Conservation (phyloP, 2,888 invertebrate species). For the Acronicta alni region DNA sequence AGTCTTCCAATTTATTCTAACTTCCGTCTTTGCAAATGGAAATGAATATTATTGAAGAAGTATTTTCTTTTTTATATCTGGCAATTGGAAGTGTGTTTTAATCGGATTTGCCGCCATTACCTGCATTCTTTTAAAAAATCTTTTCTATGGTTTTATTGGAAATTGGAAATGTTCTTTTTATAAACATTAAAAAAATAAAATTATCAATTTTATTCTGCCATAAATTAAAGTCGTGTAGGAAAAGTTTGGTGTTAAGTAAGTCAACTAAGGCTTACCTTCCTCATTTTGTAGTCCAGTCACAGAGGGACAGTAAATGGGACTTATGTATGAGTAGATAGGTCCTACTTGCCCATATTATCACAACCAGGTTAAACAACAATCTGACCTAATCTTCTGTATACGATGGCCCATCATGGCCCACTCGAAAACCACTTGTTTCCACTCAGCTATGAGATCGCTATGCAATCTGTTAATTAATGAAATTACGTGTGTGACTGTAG, state of each 20-base stretch:
- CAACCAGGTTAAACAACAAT: slow-evolving; percentile 14
- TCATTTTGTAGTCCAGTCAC: too few relatives aligned
- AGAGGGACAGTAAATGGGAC: too few relatives aligned
- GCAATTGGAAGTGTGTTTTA: slow-evolving; percentile 25
- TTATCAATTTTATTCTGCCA: too few relatives aligned
- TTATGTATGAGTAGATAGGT: too few relatives aligned
- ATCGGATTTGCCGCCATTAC: slow-evolving; percentile 30
- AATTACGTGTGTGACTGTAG: not conserved
- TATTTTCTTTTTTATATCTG: slow-evolving; percentile 8
- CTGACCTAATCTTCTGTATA: slow-evolving; percentile 24
- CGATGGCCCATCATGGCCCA: slow-evolving; percentile 33
- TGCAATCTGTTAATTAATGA: slow-evolving; percentile 14
- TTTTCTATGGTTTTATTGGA: not conserved
- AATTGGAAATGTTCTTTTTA: too few relatives aligned
- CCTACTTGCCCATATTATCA: too few relatives aligned
- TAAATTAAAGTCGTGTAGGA: too few relatives aligned
- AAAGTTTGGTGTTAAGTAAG: too few relatives aligned
- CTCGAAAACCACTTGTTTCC: slow-evolving; percentile 20
- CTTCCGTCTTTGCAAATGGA: slow-evolving; percentile 23
- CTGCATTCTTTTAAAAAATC: too few relatives aligned
- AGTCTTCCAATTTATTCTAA: slow-evolving; percentile 38
- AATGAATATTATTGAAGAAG: slow-evolving; percentile 38
- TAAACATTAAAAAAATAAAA: too few relatives aligned
- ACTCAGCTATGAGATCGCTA: slow-evolving; percentile 12
- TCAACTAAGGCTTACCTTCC: too few relatives aligned